Conservation (phyloP, 2,113 vertebrate genomes). For the Charadrius vociferus region DNA sequence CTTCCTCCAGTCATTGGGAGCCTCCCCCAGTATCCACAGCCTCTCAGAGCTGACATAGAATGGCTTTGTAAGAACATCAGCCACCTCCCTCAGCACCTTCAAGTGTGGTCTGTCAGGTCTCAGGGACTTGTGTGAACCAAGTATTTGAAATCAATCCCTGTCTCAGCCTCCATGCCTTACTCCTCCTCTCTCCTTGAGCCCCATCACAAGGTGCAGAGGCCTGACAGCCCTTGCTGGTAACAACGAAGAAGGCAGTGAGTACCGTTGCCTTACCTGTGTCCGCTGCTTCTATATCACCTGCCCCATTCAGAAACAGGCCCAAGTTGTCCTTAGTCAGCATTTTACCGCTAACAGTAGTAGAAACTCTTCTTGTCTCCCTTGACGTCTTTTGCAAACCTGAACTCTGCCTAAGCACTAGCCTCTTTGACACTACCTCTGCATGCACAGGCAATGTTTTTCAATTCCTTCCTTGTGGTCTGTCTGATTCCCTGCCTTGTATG, state of each 20-base stretch:
- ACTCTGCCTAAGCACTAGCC: neutral
- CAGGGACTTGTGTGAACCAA: neutral
- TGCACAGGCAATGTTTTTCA: neutral
- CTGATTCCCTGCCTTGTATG: neutral
- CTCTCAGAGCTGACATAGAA: neutral
- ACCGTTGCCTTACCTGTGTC: neutral
- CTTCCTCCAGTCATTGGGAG: neutral
- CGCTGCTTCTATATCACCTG: neutral
- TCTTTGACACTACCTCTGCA: neutral
- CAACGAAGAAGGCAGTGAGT: neutral
- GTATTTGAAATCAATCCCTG: neutral
- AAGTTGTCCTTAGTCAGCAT: neutral
- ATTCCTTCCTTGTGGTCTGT: neutral
- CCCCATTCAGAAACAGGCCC: neutral
- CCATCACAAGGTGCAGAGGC: neutral
- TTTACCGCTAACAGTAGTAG: neutral
- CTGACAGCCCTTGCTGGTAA: neutral
- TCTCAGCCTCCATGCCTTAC: neutral
- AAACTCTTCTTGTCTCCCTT: neutral
- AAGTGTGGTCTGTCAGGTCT: neutral
- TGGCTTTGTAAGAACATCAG: neutral
- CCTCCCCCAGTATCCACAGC: neutral
- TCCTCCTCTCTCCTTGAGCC: neutral
- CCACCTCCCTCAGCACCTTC: neutral
- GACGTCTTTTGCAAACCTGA: neutral